Conservation (phyloP, 2,888 invertebrate genomes). For the Rhogogaster chlorosoma region DNA sequence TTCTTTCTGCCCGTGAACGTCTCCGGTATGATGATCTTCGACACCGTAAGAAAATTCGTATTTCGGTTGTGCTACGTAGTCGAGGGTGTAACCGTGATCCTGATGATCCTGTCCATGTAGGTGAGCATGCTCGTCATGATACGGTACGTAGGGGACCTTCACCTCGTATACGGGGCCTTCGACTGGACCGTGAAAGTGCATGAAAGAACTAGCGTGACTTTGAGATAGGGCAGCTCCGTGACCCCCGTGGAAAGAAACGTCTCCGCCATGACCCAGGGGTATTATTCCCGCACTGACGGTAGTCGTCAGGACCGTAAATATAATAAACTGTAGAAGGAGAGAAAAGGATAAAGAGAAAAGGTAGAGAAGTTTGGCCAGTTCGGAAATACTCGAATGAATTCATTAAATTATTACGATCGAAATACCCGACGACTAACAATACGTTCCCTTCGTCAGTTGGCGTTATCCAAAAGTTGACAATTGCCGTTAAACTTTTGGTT, state of each 20-base stretch:
- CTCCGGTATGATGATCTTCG: slow-evolving; percentile 74
- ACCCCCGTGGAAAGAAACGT: slow-evolving; percentile 6
- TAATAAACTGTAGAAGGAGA: slow-evolving; percentile 48
- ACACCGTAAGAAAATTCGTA: slow-evolving; percentile 73
- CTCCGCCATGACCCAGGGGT: slow-evolving; percentile 47
- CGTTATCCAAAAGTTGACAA: not conserved
- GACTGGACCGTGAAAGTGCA: slow-evolving; percentile 75
- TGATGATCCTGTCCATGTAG: slow-evolving; percentile 57
- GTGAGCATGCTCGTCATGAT: slow-evolving; percentile 61
- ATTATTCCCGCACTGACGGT: slow-evolving; percentile 53
- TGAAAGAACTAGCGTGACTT: slow-evolving; percentile 71
- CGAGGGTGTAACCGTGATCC: slow-evolving; percentile 60
- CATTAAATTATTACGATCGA: slow-evolving; percentile 14
- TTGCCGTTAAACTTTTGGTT: slow-evolving; percentile 18
- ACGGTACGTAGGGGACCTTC: slow-evolving; percentile 70
- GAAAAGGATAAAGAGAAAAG: slow-evolving; percentile 6
- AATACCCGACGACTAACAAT: not conserved
- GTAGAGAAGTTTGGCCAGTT: not conserved
- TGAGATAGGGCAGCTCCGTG: slow-evolving; percentile 54
- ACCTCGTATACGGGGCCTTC: slow-evolving; percentile 73
- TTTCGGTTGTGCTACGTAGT: slow-evolving; percentile 73
- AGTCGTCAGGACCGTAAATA: slow-evolving; percentile 43
- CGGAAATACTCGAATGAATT: slow-evolving; percentile 1
- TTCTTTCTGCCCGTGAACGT: slow-evolving; percentile 77
- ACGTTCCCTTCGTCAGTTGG: slow-evolving; percentile 10